Evolutionary conservation across 35 echinoderm and acorn worm species (phyloP), one percentile per base, ranked within the genome.

Genomic region (Holothuria glaberrima): DNA sequence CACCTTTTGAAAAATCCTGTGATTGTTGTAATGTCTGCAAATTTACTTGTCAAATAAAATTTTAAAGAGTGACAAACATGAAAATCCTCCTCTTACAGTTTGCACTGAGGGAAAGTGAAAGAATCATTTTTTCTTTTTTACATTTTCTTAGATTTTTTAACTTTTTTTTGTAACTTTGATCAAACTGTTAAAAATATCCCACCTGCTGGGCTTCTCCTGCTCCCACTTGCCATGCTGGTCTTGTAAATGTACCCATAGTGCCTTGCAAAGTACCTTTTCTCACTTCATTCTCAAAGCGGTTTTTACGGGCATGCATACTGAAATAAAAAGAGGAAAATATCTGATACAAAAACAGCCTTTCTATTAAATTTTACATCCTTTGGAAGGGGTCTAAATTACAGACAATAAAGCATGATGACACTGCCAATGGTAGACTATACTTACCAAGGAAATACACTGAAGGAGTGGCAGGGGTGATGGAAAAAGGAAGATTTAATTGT

Each of bases 171-270:
- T 9, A 20, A 4, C 21, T 33, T 25, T 33, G 31, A 0, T 10
- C 9, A 18, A n/a, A 83, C 48, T 58, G 6, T 14, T 54, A 9
- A 5, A 54, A 9, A 54, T 9, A 54, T 19, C 66, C 21, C 33
- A 89, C 67, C 41, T 89, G 87, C 20, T 82, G 61, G n/a, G 41
- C 67, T 28, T 93, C 94, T 64, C 94, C 92, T 3, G 58, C 57
- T 54, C 95, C 95, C 30, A 94, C 95, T 83, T 94, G 92, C 95
- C 95, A 98, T 18, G 93, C 95, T 20, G 95, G 95, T 83, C 71
- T 92, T 19, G 94, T 98, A 13, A 78, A 80, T 30, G 95, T 90
- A 35, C 95, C 93, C 59, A 94, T 83, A 2, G 90, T 90, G 21
- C 88, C 95, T 66, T 94, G 94, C n/a, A 98, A 35, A 18, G 61